Evolutionary conservation across 2,888 invertebrate genomes (phyloP).

Genomic region (Cenopis cana): DNA sequence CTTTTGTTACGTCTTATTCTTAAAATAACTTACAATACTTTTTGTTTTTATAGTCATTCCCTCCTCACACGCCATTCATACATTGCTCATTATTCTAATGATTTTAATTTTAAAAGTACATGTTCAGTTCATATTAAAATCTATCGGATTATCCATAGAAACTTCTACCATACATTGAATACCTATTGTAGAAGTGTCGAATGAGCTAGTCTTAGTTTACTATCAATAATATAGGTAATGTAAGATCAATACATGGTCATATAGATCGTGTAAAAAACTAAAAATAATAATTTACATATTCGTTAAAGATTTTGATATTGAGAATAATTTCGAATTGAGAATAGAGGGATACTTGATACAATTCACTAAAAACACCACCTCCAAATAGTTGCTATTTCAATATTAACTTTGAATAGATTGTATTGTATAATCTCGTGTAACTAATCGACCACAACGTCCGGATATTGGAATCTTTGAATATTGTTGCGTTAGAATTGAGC

Average conservation of each 20-base stretch:
- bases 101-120: conserved; percentile 40
- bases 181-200: not conserved
- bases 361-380: not conserved
- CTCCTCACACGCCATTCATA: conserved; percentile 38
- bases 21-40: conserved; percentile 48
- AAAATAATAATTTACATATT: not conserved
- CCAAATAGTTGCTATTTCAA: no score
- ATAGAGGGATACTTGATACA: not conserved
- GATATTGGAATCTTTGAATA: not conserved
- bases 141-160: not conserved
- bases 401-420: not conserved
- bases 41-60: conserved; percentile 40
- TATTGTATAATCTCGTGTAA: not conserved
- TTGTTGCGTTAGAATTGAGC: not conserved
- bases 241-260: not conserved
- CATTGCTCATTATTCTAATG: conserved; percentile 30
- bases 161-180: conserved; percentile 6
- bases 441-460: not conserved
- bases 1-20: conserved; percentile 49
- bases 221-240: not conserved
- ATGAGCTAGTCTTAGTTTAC: conserved; percentile 1
- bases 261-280: not conserved
- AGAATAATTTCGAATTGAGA: not conserved
- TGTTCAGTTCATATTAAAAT: conserved; percentile 23
- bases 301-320: not conserved